Conservation (phyloP, 2,888 invertebrate species). For the Ganaspis brasiliensis region DNA sequence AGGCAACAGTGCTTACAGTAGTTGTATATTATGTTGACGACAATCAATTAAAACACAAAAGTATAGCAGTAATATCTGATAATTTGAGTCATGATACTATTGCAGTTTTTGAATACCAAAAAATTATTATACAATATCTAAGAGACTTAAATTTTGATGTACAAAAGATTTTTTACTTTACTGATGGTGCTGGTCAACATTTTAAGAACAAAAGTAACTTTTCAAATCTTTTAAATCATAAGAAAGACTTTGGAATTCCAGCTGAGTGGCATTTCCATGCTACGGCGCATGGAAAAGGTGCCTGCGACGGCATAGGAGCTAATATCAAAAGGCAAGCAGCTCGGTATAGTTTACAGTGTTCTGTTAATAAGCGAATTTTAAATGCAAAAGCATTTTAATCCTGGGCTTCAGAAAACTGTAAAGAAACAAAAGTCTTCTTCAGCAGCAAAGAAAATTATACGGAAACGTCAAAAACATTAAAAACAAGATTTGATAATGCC, state of each 20-base stretch:
- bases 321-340: too few species aligned
- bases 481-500: not conserved
- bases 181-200: not conserved
- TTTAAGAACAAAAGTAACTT: not conserved
- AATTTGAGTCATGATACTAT: not conserved
- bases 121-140: not conserved
- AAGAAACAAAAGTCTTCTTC: not conserved
- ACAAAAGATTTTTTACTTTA: not conserved
- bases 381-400: not conserved
- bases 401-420: not conserved
- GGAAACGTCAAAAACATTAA: too few species aligned
- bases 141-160: not conserved
- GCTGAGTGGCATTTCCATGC: too few species aligned
- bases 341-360: too few species aligned
- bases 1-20: too few species aligned
- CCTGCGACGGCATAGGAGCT: too few species aligned
- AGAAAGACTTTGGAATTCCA: not conserved
- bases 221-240: not conserved
- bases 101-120: not conserved
- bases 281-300: not conserved
- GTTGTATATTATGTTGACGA: not conserved
- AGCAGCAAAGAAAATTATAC: too few species aligned
- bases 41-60: not conserved
- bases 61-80: not conserved
- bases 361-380: not conserved